Percentiles rank a stretch among this genome's conserved stretches.
phyloP scores from a whole-genome alignment of 1,140 invertebrate species.

The Pectinophora gossypiella region DNA sequence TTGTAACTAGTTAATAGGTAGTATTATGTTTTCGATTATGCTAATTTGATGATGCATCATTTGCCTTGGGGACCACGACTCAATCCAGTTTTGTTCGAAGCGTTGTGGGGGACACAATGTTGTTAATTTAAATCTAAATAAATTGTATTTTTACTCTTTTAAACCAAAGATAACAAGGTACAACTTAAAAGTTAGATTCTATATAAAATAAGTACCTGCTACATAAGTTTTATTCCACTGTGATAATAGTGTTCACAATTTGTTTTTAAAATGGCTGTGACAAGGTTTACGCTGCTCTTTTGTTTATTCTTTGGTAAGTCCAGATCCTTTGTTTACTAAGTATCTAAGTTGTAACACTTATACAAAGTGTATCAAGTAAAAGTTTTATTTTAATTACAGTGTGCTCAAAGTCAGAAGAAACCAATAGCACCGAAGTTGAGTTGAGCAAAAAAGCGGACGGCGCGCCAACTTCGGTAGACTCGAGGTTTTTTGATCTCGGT shows the following conservation, averaged over 20 bases:
- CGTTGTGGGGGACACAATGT: not conserved
- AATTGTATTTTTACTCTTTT: not conserved
- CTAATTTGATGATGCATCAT: conserved; percentile 2
- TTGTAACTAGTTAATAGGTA: too few species aligned
- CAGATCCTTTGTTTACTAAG: not conserved
- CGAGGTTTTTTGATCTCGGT: conserved; percentile 12
- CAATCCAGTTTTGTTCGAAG: not conserved
- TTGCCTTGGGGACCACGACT: not conserved
- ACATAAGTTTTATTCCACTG: not conserved
- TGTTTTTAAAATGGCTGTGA: not conserved
- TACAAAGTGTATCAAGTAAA: not conserved
- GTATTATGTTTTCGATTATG: not conserved
- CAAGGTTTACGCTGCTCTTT: not conserved
- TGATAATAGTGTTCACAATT: not conserved
- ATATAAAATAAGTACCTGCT: too few species aligned
- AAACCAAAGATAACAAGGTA: not conserved
- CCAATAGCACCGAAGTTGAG: not conserved
- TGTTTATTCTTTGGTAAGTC: not conserved
- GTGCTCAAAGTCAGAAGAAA: not conserved
- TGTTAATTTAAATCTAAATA: not conserved
- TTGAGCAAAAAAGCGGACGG: not conserved
- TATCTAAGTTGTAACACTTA: not conserved
- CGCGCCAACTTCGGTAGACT: not conserved
- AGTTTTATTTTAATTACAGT: not conserved
- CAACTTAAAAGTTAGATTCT: not conserved